Evolutionary conservation across 1,140 invertebrate genomes (phyloP), one percentile per base, ranked within the genome.

Genomic region (Orius insidiosus): DNA sequence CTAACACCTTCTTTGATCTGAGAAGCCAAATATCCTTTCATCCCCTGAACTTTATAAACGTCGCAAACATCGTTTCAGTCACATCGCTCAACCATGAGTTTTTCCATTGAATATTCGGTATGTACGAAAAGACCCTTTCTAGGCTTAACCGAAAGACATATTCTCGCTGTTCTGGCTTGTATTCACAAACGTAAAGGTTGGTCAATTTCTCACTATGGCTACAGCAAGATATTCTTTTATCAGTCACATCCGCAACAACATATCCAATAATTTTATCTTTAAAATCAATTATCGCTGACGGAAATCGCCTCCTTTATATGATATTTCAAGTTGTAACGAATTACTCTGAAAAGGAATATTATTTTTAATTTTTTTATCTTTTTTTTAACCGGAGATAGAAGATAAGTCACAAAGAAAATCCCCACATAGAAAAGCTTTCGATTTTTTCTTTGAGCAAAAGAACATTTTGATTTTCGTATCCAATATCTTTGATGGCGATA

Each of bases 11-110:
- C 18, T 38, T 30, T 58, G 56, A 89, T 71, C 58, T 83, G 78
- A 0, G 85, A 89, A 1, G 84, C 87, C 50, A 93, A 89, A 60
- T 89, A 93, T 3, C 88, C 88, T 16, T 75, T 68, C 9, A 94
- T 59, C 6, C 87, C 87, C 58, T 85, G 75, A 0, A 94, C 80
- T 60, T 81, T 84, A 56, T 90, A 85, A 1, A 94, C 59, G 58
- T 93, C 88, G 82, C 81, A 66, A 93, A 92, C 7, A 80, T 61
- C 51, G 86, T 78, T 43, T 84, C 76, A 1, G 77, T 68, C 7
- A 83, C 75, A 46, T 78, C 78, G 55, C 82, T 87, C 59, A 90
- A 58, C 82, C 85, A 88, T 37, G 79, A 80, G 31, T 78, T 68
- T 53, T 77, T 77, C 75, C 78, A 85, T 43, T 43, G 50, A 8